Evolutionary conservation across 2,888 invertebrate species (phyloP), one percentile per base, ranked within the genome.

Genomic region (Diabrotica balteata): DNA sequence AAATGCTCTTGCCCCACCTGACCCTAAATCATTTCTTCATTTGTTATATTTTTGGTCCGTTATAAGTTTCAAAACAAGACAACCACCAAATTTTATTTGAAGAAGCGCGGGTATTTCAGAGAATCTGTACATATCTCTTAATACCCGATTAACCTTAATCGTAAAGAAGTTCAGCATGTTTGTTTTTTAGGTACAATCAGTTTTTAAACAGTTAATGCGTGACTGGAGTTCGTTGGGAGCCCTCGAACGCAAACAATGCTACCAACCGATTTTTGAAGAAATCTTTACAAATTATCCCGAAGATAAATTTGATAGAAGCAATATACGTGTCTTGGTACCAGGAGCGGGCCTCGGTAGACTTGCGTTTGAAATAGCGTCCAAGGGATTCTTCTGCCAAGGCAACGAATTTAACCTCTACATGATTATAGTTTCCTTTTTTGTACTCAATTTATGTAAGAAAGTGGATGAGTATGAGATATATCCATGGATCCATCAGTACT

Each of bases 401-500:
- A 99, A 99, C 82, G 99, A 99, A 85, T 98, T 97, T 86, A 97
- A 96, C 44, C 88, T 98, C 50, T 98, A 96, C 83, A 99, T 99
- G 98, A 86, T 99, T 59, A 94, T 98, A 76, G 94, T 96, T 0
- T 97, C 98, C 54, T 95, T 97, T 85, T 98, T 97, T 83, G 92
- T 99, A 66, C 86, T 99, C 54, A 99, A 99, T 86, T 90, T 91
- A 85, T 96, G 89, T 75, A 85, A 85, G 8, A 85, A 86, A 79
- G 89, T 90, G 80, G 91, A 97, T 83, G 87, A 90, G 70, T 91
- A 92, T 83, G 90, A 90, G 46, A 89, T 98, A 10, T 94, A 95
- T 84, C 98, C 99, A 0, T 98, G 96, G 95, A 91, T 97, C 0
- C 96, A 97, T 83, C 96, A 97, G 79, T 95, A 92, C 83, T 94